Conservation (phyloP, 2,113 vertebrate genomes). For the Phocoena phocoena region DNA sequence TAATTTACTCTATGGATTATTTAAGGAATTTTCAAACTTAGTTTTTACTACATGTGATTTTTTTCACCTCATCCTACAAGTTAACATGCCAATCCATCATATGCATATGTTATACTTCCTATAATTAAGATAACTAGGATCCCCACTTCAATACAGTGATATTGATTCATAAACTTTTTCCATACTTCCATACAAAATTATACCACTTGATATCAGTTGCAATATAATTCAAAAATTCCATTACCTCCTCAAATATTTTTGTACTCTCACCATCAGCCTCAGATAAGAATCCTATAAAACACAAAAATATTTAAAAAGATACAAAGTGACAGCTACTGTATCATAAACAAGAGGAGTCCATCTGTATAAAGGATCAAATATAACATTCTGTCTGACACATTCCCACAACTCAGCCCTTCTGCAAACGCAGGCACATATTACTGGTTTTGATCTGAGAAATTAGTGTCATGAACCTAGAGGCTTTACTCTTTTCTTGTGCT, state of each 20-base stretch:
- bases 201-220: background rate
- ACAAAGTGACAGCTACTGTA: slow-evolving; percentile 46
- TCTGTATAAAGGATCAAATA: slow-evolving; percentile 27
- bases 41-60: background rate
- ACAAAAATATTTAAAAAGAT: slow-evolving; percentile 14
- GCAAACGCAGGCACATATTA: background rate
- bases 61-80: background rate
- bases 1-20: background rate
- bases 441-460: slow-evolving; percentile 1
- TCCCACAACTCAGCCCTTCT: background rate
- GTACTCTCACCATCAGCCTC: background rate
- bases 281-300: slow-evolving; percentile 4
- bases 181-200: background rate
- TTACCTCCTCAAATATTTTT: slow-evolving; percentile 22
- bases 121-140: background rate
- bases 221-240: slow-evolving; percentile 28
- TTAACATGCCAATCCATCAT: background rate
- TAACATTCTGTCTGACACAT: slow-evolving; percentile 40
- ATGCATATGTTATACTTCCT: background rate
- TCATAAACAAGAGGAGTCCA: slow-evolving; percentile 12
- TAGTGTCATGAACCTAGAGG: background rate
- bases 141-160: background rate
- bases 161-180: slow-evolving; percentile 12
- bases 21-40: background rate
- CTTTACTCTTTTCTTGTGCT: background rate